Base-by-base conservation (phyloP, 1,140 invertebrate species). In the Drosophila melanica region DNA sequence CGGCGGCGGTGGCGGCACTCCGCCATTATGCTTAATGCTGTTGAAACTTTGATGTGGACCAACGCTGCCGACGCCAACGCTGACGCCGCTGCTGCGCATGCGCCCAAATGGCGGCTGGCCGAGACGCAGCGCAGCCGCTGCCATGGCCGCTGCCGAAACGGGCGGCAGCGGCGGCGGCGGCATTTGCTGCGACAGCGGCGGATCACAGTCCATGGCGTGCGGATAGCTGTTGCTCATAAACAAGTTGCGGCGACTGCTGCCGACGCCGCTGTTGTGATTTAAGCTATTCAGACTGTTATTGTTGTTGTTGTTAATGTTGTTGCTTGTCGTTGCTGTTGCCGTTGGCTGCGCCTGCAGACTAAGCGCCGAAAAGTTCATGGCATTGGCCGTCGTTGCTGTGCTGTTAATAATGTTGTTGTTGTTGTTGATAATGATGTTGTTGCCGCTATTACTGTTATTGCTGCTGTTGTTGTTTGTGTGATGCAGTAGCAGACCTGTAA, bases 171-270 rank as follows among this genome's bases (percentile, higher is more conserved):
- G 78, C 23, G 71, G 77, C 3, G 82, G 85, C 48, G 75, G 73
- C 82, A 74, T 68, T 37, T 55, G 55, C 9, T 63, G 74, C 12
- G 18, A 30, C 12, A 72, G 69, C 55, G 91, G 90, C 41, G 91
- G 90, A 81, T 92, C 91, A 63, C 91, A 92, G 65, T 92, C 91
- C 91, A 92, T 92, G 60, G 90, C 87, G 63, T 87, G 85, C 48
- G 90, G 84, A 87, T 91, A 91, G 69, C 76, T 77, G 62, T 60
- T 84, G 63, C 48, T 54, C 55, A 57, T 66, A 35, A 66, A 78
- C 60, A 75, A 18, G 58, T 77, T 70, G 27, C 73, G 72, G n/a
- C 65, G 70, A 59, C 41, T 68, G 53, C 53, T 76, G 73, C 35
- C 35, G 41, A 35, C 45, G 72, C 47, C 37, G 69, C 50, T 72